Evolutionary conservation across 2,797 vertebrate genomes (phyloP).

Genomic region (Percopsis omiscomaycus): DNA sequence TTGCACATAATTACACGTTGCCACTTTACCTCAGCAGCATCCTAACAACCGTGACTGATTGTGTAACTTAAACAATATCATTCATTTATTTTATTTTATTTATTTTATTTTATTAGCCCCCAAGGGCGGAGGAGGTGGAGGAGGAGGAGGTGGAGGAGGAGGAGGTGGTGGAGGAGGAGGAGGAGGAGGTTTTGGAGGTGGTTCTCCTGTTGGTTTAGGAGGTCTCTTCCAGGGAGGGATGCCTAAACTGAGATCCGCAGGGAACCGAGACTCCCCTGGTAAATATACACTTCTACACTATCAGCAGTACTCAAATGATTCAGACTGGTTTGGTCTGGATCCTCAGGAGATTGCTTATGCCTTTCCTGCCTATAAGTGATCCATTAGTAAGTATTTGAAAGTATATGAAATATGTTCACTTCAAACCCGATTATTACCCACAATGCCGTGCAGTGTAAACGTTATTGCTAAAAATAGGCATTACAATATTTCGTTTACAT

Average conservation of each 20-base stretch:
- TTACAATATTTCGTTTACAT: no score
- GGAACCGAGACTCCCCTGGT: slow-evolving; percentile 83
- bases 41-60: not conserved
- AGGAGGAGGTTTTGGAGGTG: slow-evolving; percentile 70
- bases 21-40: no score
- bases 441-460: no score
- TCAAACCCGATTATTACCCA: no score
- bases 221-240: slow-evolving; percentile 94
- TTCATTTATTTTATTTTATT: not conserved
- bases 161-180: slow-evolving; percentile 60
- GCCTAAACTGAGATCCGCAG: slow-evolving; percentile 89
- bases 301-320: no score
- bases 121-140: slow-evolving; percentile 73
- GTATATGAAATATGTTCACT: no score
- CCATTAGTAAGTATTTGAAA: no score
- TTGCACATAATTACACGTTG: no score
- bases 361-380: no score
- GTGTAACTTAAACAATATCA: not conserved
- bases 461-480: no score
- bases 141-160: slow-evolving; percentile 64
- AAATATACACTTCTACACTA: slow-evolving; percentile 18
- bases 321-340: no score
- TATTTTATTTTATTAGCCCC: slow-evolving; percentile 80
- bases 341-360: no score
- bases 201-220: slow-evolving; percentile 82